phyloP scores from a whole-genome alignment of 2,113 vertebrate species.

The Ornithorhynchus anatinus region DNA sequence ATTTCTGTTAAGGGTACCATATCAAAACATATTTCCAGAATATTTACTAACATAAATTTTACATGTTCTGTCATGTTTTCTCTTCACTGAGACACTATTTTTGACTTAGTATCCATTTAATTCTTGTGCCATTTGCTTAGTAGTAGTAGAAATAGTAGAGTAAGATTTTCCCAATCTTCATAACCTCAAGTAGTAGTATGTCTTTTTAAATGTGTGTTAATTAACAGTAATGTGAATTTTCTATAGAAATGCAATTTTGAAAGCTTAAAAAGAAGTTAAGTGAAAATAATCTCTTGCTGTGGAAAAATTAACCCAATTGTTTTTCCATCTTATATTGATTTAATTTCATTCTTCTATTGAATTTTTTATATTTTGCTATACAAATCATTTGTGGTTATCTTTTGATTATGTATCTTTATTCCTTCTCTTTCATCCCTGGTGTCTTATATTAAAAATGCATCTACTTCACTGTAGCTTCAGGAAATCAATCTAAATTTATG shows the following conservation, averaged over 20 bases:
- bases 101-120: too few species aligned
- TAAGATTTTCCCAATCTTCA: not conserved
- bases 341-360: slow-evolving; percentile 26
- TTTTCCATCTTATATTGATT: slow-evolving; percentile 34
- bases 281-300: slow-evolving; percentile 19
- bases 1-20: too few species aligned
- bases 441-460: not conserved
- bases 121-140: too few species aligned
- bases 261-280: slow-evolving; percentile 16
- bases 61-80: too few species aligned
- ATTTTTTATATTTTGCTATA: slow-evolving; percentile 25
- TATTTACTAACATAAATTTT: too few species aligned
- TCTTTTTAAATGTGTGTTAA: slow-evolving; percentile 9
- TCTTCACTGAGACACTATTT: too few species aligned
- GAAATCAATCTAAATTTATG: slow-evolving; percentile 15
- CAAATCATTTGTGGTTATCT: slow-evolving; percentile 19
- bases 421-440: slow-evolving; percentile 17
- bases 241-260: slow-evolving; percentile 17
- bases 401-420: slow-evolving; percentile 24
- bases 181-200: slow-evolving; percentile 7
- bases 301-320: slow-evolving; percentile 36
- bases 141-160: not conserved
- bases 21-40: too few species aligned
- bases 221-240: slow-evolving; percentile 14
- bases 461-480: not conserved